Evolutionary conservation across 1,140 invertebrate species (phyloP).

Genomic region (Leptinotarsa defecta): DNA sequence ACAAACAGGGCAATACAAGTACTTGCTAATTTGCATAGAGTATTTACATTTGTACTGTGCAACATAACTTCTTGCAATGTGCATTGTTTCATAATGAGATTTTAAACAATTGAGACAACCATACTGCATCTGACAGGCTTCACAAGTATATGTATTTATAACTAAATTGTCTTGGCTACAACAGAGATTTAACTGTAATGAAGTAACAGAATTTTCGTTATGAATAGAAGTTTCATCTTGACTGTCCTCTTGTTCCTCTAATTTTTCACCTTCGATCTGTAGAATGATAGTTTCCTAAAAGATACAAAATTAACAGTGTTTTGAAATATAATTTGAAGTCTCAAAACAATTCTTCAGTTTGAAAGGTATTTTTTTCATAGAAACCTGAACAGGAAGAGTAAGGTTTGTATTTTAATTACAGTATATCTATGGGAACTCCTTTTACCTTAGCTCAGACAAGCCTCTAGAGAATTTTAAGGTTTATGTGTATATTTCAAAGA

Average conservation of each 20-base stretch:
- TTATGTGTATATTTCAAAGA: background rate
- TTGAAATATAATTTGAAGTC: background rate
- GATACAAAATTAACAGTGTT: background rate
- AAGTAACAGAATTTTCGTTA: background rate
- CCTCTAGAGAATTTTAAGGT: background rate
- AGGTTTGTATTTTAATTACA: background rate
- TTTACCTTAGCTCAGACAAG: background rate
- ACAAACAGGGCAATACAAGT: constrained; percentile 34
- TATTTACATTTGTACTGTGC: constrained; percentile 35
- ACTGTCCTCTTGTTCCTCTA: constrained; percentile 1
- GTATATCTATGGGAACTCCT: background rate
- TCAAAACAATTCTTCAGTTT: background rate
- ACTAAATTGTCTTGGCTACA: background rate
- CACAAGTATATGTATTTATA: constrained; percentile 31
- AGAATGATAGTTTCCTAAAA: constrained; percentile 25
- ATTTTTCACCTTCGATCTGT: constrained; percentile 15
- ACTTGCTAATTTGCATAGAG: constrained; percentile 7
- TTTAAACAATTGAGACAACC: constrained; percentile 40
- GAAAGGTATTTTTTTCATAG: no score
- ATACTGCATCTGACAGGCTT: constrained; percentile 22
- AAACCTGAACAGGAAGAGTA: background rate
- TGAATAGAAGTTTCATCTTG: background rate
- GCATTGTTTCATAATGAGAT: constrained; percentile 39
- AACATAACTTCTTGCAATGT: constrained; percentile 28
- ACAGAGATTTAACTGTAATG: constrained; percentile 5